Percentiles rank a stretch among this genome's conserved stretches.
Evolutionary conservation across 2,113 vertebrate genomes (phyloP).

Genomic region (Hippocampus barbouri): DNA sequence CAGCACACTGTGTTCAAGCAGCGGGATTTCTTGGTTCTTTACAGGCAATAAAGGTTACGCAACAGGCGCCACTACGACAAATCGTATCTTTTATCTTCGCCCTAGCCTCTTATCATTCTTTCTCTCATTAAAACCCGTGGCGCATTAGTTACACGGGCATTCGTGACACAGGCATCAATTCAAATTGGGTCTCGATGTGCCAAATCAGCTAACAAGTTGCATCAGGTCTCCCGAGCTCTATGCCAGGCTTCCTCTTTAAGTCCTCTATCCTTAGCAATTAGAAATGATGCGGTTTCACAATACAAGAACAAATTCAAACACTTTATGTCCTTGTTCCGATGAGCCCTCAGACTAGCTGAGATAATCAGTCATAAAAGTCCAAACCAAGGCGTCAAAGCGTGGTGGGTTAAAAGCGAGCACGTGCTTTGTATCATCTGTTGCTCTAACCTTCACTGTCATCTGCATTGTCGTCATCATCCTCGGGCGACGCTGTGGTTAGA

Average conservation of each 20-base stretch:
- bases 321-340: not conserved
- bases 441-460: constrained; percentile 95
- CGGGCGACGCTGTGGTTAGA: constrained; percentile 85
- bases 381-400: constrained; percentile 4
- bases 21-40: constrained; percentile 52
- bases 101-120: constrained; percentile 27
- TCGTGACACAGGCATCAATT: constrained; percentile 1
- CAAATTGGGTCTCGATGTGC: constrained; percentile 24
- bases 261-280: not conserved
- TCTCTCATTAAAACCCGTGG: constrained; percentile 49
- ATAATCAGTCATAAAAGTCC: constrained; percentile 12
- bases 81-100: constrained; percentile 46
- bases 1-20: constrained; percentile 49
- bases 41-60: constrained; percentile 60
- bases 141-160: constrained; percentile 22
- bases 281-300: constrained; percentile 1
- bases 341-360: not conserved
- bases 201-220: constrained; percentile 17
- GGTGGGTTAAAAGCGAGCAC: not conserved
- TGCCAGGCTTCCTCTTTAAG: not conserved
- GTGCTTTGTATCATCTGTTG: constrained; percentile 18
- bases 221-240: not conserved
- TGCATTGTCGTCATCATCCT: constrained; percentile 92
- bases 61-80: constrained; percentile 49
- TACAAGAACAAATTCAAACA: not conserved